Base-by-base conservation (phyloP, 1,140 invertebrate species). In the Pollicipes pollicipes region DNA sequence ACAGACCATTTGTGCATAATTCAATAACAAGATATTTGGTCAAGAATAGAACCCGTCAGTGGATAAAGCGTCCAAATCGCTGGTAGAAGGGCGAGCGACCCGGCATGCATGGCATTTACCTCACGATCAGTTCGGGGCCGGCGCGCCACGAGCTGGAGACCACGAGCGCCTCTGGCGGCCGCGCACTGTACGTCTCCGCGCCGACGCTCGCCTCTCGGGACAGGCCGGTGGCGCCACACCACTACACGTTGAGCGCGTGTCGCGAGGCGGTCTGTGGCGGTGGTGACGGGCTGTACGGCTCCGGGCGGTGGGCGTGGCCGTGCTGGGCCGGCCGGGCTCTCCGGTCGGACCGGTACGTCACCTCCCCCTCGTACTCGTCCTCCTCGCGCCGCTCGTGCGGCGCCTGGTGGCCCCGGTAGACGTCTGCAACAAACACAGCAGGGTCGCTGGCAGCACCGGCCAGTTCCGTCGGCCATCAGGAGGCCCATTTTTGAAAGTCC, bases 11-110 rank as follows among this genome's bases (percentile, higher is more conserved):
- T 58, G 45, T 58, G 45, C 45, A 58, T 58, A 58, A 58, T 58
- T 58, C 45, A 58, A 58, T 58, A 58, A 58, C 45, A 58, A 58
- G 45, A 58, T 58, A 58, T 58, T 58, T 58, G 45, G 45, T 58
- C 45, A 58, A 58, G 45, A 58, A 58, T 58, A 58, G 45, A 58
- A 58, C 45, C 45, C 45, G 45, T 58, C 21, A 58, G 45, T 58
- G 45, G 45, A 58, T 37, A 72, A 30, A 6, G n/a, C 32, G 10
- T 30, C 27, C 17, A 29, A 30, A 21, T 8, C 29, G 10, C 45
- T 21, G 45, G 45, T 24, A 24, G 45, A 21, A 3, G n/a, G 45
- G 8, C 45, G 10, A 10, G 2, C 45, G 6, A 21, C 45, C 21
- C 45, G 13, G 10, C 13, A 58, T 58, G 45, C 45, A 58, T 58